Evolutionary conservation across 2,797 vertebrate genomes (phyloP).

Genomic region (Phataginus tetradactyla): DNA sequence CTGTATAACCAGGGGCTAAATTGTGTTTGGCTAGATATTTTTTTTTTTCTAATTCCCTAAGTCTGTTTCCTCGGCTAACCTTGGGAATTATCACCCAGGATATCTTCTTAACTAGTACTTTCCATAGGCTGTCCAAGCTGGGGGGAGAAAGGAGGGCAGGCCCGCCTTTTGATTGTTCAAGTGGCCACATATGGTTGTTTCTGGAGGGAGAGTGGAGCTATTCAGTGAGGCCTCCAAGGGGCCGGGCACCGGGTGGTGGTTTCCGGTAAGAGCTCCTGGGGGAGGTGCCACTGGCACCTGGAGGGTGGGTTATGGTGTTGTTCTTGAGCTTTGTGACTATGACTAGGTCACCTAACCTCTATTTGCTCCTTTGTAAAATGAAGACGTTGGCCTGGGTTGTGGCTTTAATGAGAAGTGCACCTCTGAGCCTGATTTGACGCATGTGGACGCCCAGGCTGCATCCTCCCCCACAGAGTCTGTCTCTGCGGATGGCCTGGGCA

Average conservation of each 20-base stretch:
- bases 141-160: neutral
- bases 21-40: neutral
- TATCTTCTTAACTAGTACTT: neutral
- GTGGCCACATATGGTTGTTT: neutral
- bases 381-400: neutral
- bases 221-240: neutral
- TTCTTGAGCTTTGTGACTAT: neutral
- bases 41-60: neutral
- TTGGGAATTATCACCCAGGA: neutral
- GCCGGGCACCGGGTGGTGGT: neutral
- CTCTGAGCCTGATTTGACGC: neutral
- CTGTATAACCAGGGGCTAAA: neutral
- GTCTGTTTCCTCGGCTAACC: neutral
- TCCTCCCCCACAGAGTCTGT: neutral
- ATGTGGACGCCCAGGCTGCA: neutral
- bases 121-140: neutral
- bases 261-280: neutral
- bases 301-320: neutral
- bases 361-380: neutral
- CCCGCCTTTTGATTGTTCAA: neutral
- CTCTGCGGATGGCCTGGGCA: neutral
- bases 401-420: neutral
- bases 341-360: neutral
- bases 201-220: neutral
- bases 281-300: neutral